phyloP scores from a whole-genome alignment of 2,888 invertebrate genomes.

The Tridacna gigas region DNA sequence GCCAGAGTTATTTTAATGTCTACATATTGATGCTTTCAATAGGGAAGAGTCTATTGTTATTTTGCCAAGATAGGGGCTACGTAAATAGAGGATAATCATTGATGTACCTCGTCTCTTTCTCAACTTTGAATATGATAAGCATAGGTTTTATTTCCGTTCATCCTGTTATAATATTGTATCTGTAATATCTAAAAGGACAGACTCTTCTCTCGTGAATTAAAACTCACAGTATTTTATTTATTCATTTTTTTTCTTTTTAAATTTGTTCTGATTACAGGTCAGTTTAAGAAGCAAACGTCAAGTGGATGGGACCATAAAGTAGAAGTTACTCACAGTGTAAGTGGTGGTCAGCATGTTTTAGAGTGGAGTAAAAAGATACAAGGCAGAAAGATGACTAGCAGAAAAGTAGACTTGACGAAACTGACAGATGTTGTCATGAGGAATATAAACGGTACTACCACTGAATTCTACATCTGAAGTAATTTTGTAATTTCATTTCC shows the following conservation, averaged over 20 bases:
- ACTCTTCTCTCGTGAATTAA: no score
- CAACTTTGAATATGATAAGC: no score
- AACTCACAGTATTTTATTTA: no score
- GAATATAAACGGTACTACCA: conserved; percentile 2
- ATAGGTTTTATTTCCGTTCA: background rate
- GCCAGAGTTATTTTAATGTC: no score
- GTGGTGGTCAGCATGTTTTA: background rate
- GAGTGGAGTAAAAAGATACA: background rate
- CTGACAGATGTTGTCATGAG: background rate
- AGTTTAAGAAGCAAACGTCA: conserved; percentile 10
- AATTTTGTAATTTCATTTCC: no score
- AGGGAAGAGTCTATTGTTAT: no score
- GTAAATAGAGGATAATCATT: no score
- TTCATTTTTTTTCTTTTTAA: no score
- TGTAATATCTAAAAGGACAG: background rate
- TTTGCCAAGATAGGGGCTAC: no score
- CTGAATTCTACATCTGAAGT: no score
- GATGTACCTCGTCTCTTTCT: no score
- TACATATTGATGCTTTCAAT: no score
- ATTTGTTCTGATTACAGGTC: background rate
- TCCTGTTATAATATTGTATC: background rate
- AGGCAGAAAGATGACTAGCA: background rate
- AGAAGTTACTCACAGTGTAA: background rate
- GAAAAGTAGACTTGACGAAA: background rate
- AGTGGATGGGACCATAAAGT: conserved; percentile 20